A percentile compares a stretch with the other conserved stretches of the same genome.
These are phyloP conservation scores for Panagrolaimus sp. DNA, from an alignment of 1,140 invertebrate species.

Conservation along the genomic window DNA sequence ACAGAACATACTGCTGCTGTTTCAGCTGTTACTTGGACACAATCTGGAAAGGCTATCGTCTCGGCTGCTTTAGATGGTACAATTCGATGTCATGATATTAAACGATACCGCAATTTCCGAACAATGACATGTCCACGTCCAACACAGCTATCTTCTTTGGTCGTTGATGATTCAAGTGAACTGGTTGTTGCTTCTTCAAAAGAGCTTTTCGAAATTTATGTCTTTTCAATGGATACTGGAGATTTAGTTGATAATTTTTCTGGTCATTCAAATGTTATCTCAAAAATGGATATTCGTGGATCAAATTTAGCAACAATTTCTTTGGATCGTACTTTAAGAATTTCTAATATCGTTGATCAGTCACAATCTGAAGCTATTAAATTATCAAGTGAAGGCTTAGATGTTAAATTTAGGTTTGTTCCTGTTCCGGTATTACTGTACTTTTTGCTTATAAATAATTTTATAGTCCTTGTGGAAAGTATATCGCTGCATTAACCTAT, in stretches of 20 bases:
- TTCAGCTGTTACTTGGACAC: constrained; percentile 37
- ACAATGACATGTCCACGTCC: constrained; percentile 42
- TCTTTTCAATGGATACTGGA: constrained; percentile 39
- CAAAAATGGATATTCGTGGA: constrained; percentile 22
- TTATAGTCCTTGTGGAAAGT: constrained; percentile 28
- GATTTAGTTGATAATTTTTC: constrained; percentile 25
- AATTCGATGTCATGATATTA: constrained; percentile 44
- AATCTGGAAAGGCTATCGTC: constrained; percentile 40
- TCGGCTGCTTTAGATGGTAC: constrained; percentile 39
- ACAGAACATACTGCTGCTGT: constrained; percentile 38
- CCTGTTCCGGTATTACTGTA: too few relatives aligned
- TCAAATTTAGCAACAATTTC: constrained; percentile 30
- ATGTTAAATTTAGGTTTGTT: constrained; percentile 34
- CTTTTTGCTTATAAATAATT: too few relatives aligned
- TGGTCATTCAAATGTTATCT: constrained; percentile 32
- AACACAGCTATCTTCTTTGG: constrained; percentile 36
- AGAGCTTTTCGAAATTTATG: constrained; percentile 37
- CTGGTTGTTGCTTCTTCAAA: constrained; percentile 27
- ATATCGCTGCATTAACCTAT: constrained; percentile 40
- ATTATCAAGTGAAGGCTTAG: constrained; percentile 36
- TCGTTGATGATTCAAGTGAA: constrained; percentile 24
- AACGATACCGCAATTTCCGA: constrained; percentile 45
- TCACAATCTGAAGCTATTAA: constrained; percentile 35
- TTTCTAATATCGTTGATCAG: constrained; percentile 34
- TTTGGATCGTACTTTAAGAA: constrained; percentile 39